Conservation (phyloP, 2,797 vertebrate genomes). For the Rhodeus uyekii region DNA sequence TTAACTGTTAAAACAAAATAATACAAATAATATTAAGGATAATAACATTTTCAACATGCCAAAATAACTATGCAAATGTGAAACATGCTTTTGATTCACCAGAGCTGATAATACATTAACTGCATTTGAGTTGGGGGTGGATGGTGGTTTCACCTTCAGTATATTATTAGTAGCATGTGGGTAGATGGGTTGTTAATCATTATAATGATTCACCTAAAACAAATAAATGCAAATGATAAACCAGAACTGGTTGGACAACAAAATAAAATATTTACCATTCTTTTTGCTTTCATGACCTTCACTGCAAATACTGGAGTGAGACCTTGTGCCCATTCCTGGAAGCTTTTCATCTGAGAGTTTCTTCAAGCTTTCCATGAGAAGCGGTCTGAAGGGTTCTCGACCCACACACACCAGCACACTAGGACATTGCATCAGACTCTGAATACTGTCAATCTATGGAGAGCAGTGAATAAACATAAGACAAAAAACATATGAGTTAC, state of each 20-base stretch:
- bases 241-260: not conserved
- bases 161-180: slow-evolving; percentile 13
- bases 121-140: not conserved
- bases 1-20: slow-evolving; percentile 66
- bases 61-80: not conserved
- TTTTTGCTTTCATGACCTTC: slow-evolving; percentile 76
- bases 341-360: slow-evolving; percentile 78
- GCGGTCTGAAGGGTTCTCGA: slow-evolving; percentile 82
- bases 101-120: slow-evolving; percentile 2
- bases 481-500: not conserved
- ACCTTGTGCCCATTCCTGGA: slow-evolving; percentile 71
- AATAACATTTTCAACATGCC: not conserved
- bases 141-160: not conserved
- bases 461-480: slow-evolving; percentile 8
- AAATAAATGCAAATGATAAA: not conserved
- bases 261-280: slow-evolving; percentile 48
- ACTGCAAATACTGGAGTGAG: slow-evolving; percentile 62
- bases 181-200: not conserved
- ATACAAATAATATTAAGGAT: not conserved
- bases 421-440: slow-evolving; percentile 82
- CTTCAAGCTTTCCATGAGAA: slow-evolving; percentile 71
- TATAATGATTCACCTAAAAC: slow-evolving; percentile 14
- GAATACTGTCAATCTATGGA: slow-evolving; percentile 85
- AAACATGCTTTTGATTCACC: not conserved
- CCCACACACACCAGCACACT: slow-evolving; percentile 87